These are phyloP conservation scores for Thysanoteuthis rhombus DNA, from an alignment of 2,888 invertebrate genomes.

Conservation along the genomic window DNA sequence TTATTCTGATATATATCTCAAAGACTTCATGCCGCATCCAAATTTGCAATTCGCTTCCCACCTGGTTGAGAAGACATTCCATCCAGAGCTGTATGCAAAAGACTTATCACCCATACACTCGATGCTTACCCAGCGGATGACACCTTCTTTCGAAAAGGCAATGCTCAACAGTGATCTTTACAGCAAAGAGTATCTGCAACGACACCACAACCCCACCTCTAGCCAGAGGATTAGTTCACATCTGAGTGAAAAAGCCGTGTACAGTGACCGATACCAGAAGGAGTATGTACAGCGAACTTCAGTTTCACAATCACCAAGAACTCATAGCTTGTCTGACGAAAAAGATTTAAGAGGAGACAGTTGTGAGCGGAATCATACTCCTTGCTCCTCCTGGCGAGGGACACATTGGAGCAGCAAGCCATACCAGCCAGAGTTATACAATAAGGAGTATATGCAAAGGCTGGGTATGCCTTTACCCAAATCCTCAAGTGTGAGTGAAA, in stretches of 20 bases:
- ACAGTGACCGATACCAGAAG: not conserved
- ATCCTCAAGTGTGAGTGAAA: not conserved
- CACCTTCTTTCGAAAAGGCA: not conserved
- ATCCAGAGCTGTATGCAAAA: not conserved
- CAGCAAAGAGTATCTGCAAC: not conserved
- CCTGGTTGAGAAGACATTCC: slow-evolving; percentile 18
- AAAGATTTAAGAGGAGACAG: not conserved
- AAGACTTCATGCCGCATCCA: not conserved
- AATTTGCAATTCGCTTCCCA: not conserved
- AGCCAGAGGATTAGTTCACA: not conserved
- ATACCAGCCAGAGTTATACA: not conserved
- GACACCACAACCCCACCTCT: not conserved
- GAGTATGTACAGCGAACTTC: not conserved
- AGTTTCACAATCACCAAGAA: not conserved
- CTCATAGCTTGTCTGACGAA: not conserved
- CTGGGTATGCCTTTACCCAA: not conserved
- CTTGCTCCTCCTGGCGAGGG: not conserved
- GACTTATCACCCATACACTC: not conserved
- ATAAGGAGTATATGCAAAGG: not conserved
- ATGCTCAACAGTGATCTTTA: not conserved
- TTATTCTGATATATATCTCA: slow-evolving; percentile 15
- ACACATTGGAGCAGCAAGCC: not conserved
- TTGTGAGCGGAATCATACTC: not conserved
- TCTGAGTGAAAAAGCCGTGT: not conserved
- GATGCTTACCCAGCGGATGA: not conserved